Evolutionary conservation across 2,113 vertebrate species (phyloP), one percentile per base, ranked within the genome.

Genomic region (Chionodraco myersi): DNA sequence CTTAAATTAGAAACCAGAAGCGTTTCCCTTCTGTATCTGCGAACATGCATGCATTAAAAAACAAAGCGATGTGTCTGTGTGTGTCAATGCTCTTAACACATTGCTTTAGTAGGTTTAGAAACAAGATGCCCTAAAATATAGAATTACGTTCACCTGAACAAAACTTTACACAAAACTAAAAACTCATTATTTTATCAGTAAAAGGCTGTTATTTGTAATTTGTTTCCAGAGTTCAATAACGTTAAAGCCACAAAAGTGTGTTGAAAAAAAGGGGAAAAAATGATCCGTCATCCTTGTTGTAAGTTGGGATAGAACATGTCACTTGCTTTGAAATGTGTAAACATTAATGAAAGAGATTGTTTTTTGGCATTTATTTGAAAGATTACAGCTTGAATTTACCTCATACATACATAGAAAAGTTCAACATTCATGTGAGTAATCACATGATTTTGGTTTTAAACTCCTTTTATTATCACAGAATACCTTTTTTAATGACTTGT

Each of bases 1-100:
- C 47, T 53, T 57, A 16, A 45, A 44, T 34, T 82, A 15, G 61
- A 72, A 30, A 59, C 12, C 44, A 54, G 54, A 12, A 57, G 65
- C 23, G 54, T n/a, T 47, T 1, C 5, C 9, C 9, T 21, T 69
- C 58, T 70, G 11, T 6, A 47, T 44, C 10, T 79, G 47, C 34
- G 45, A 8, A 70, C 49, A 61, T 30, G 51, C 10, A 68, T 10
- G 45, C 10, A 68, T 10, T 51, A 60, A 34, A 56, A 54, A 34
- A 49, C 18, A 52, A 11, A 21, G 16, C 18, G 5, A n/a, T 68
- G 16, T 41, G 36, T 41, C 36, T 41, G 64, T 68, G 26, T 9
- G 30, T 21, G 18, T 21, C 49, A 41, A 18, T 4, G 21, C 10
- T 1, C 60, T 44, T 5, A 62, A 12, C 51, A 56, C n/a, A 44